Conservation (phyloP, 1,140 invertebrate genomes). For the Homalodisca vitripennis region DNA sequence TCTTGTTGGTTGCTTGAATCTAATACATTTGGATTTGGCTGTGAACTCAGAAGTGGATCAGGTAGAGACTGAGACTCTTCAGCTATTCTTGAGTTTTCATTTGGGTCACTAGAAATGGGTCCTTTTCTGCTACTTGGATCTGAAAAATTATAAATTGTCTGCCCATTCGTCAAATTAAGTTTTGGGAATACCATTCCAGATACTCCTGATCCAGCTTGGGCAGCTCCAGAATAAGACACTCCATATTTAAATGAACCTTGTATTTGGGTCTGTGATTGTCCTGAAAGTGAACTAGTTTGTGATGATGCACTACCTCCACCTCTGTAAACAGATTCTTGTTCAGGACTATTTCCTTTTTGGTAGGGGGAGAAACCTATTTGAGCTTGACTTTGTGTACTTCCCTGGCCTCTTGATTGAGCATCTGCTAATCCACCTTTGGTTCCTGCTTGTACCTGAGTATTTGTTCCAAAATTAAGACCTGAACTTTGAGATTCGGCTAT, state of each 20-base stretch:
- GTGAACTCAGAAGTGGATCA: constrained; percentile 4
- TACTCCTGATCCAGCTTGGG: constrained; percentile 74
- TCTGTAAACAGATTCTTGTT: constrained; percentile 55
- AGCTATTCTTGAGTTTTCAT: constrained; percentile 1
- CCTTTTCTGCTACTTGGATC: constrained; percentile 40
- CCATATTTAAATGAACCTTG: constrained; percentile 74
- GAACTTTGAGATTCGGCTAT: constrained; percentile 70
- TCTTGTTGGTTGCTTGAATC: background rate
- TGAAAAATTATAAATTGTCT: constrained; percentile 30
- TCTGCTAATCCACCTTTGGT: constrained; percentile 77
- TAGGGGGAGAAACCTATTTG: constrained; percentile 81
- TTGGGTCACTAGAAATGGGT: constrained; percentile 33
- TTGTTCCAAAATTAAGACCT: constrained; percentile 68
- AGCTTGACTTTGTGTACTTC: constrained; percentile 79
- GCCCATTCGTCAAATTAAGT: constrained; percentile 29
- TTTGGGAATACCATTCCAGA: constrained; percentile 32
- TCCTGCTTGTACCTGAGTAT: constrained; percentile 73
- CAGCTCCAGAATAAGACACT: constrained; percentile 75
- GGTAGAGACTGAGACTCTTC: background rate
- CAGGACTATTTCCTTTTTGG: constrained; percentile 53
- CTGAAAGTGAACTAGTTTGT: constrained; percentile 67
- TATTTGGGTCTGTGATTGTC: constrained; percentile 77
- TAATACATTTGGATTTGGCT: background rate
- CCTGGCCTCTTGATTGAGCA: constrained; percentile 77
- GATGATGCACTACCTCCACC: constrained; percentile 75